Evolutionary conservation across 2,797 vertebrate genomes (phyloP), one percentile per base, ranked within the genome.

Genomic region (Myotis myotis): DNA sequence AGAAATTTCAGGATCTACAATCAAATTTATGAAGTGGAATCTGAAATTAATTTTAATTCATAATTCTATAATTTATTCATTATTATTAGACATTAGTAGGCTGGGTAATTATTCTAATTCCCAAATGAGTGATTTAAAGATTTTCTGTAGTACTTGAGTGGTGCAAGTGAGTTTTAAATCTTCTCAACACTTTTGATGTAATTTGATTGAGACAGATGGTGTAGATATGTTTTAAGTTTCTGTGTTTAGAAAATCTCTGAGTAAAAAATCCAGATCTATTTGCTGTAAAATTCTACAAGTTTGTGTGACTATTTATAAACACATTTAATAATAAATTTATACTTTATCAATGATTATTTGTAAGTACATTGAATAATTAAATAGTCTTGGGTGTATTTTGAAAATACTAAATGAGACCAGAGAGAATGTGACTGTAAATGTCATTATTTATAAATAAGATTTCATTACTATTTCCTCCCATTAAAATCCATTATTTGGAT

Each of bases 101-200:
- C 8, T 82, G 93, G 92, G 90, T 86, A 97, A 90, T 96, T 95
- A 97, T 92, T 85, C 83, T 95, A 96, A 97, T 96, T 97, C 96
- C 83, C 49, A 97, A 81, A 16, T 96, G 70, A 93, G 60, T 92
- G 91, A 94, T 95, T 62, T 57, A 79, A 47, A 97, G 47, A 51
- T 95, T 53, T 96, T 86, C 79, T 51, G 70, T 79, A 89, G 72
- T 95, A 95, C 44, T 91, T 36, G 91, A 94, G 72, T 83, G 15
- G 51, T 74, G 57, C 53, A 95, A 62, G 28, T 57, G 94, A 96
- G 20, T 33, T 95, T 95, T 41, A 2, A 95, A 78, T 87, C 66
- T 75, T 90, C 68, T 90, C 94, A 91, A 64, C 93, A 53, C 36
- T 71, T 5, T 49, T 87, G 84, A 80, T 70, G 68, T 62, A 74